Base-by-base conservation (phyloP, 2,888 invertebrate species). In the Salpingus planirostris region DNA sequence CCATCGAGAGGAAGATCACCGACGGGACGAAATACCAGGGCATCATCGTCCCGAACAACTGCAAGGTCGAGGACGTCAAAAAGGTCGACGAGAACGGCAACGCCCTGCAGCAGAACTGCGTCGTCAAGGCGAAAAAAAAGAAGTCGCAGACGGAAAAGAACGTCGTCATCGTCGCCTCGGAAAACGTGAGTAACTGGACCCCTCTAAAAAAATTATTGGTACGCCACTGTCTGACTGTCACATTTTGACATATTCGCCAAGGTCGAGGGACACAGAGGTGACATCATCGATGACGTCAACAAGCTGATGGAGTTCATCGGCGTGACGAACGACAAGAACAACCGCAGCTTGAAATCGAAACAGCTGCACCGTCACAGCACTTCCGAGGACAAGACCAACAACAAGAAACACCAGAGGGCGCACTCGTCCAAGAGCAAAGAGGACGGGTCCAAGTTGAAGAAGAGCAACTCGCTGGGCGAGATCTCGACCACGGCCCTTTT, bases 11-110 rank as follows among this genome's bases (percentile, higher is more conserved):
- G 11, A 27, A 3, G n/a, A 27, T 6, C 15, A 27, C 7, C 14
- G n/a, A 27, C 27, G 15, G 10, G n/a, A 14, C 6, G 11, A 12
- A 27, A 13, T 14, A 27, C 14, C 13, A 3, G 3, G 11, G 2
- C 27, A 27, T n/a, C 15, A 7, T 24, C 5, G 13, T 7, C 10
- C 8, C 11, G 12, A 11, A 3, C 8, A 29, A 29, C 12, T 12
- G 7, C 21, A 21, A 11, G 15, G 11, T 8, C 5, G 21, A 10
- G 7, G 3, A 5, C 15, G 10, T 6, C 7, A 12, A 29, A 72
- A 81, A 79, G 63, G 67, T 80, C 40, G 87, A 87, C 65, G 87
- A 87, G 66, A 87, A 86, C 59, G 84, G 83, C 39, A 87, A 87
- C 60, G 73, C 84, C 21, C 67, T 85, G 61, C 52, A 69, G 61